Evolutionary conservation across 2,888 invertebrate genomes (phyloP).

Genomic region (Drosophila birchii): DNA sequence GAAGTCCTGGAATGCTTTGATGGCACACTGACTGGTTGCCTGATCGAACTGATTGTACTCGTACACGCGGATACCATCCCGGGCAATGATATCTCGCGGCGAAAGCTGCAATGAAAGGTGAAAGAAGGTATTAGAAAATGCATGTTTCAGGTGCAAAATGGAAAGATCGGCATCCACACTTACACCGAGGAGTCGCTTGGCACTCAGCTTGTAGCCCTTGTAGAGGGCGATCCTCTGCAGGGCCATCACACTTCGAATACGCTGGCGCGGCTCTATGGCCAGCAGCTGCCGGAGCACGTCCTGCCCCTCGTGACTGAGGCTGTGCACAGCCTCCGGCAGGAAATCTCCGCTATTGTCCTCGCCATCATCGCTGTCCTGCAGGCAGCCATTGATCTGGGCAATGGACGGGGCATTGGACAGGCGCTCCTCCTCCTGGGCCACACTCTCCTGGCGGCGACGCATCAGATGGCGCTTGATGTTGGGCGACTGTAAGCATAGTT

Average conservation of each 20-base stretch:
- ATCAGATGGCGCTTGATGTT: constrained; percentile 61
- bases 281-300: constrained; percentile 79
- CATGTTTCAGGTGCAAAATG: background rate
- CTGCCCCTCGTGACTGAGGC: constrained; percentile 68
- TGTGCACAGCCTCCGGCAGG: constrained; percentile 69
- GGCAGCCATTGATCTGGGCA: constrained; percentile 50
- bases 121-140: no score
- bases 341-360: constrained; percentile 45
- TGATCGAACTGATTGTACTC: constrained; percentile 37
- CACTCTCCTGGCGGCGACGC: constrained; percentile 32
- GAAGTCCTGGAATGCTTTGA: constrained; percentile 68
- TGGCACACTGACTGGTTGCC: constrained; percentile 38
- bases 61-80: constrained; percentile 61
- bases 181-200: constrained; percentile 71
- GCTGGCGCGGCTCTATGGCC: constrained; percentile 70
- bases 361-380: constrained; percentile 34
- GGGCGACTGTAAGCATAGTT: constrained; percentile 56
- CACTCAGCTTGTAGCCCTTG: constrained; percentile 76
- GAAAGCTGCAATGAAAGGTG: constrained; percentile 49
- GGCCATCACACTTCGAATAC: constrained; percentile 79
- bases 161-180: constrained; percentile 16
- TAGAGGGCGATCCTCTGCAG: constrained; percentile 82
- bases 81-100: constrained; percentile 66
- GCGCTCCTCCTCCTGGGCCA: constrained; percentile 20
- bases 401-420: constrained; percentile 52